A percentile compares a stretch with the other conserved stretches of the same genome.
Evolutionary conservation across 2,113 vertebrate genomes (phyloP).

Genomic region (Strigops habroptila): DNA sequence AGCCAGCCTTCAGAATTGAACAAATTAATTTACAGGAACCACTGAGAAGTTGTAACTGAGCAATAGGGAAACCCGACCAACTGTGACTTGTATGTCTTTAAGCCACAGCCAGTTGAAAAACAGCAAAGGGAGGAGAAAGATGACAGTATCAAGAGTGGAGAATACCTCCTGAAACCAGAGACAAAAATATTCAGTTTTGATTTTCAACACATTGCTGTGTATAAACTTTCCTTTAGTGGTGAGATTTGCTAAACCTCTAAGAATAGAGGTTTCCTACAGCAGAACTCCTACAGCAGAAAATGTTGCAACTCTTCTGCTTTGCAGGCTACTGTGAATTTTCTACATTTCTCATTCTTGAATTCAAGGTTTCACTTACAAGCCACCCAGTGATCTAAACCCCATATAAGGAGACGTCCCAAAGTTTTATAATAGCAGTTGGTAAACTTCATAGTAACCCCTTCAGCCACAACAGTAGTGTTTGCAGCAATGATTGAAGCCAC

Average conservation of each 20-base stretch:
- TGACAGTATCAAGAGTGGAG: neutral
- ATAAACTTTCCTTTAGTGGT: neutral
- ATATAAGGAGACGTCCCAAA: neutral
- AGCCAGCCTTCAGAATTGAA: neutral
- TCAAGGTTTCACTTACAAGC: neutral
- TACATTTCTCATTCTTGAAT: neutral
- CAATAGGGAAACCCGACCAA: fast-evolving
- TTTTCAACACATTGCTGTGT: neutral
- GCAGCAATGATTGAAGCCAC: neutral
- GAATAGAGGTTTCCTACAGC: neutral
- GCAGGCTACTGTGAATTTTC: neutral
- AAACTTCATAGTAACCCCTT: neutral
- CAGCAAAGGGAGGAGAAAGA: neutral
- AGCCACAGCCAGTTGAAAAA: neutral
- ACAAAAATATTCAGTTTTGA: neutral
- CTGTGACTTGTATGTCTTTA: neutral
- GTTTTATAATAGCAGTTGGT: neutral
- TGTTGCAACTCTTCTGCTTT: neutral
- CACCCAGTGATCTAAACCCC: too few relatives aligned
- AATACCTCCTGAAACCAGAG: neutral
- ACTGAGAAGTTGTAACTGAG: neutral
- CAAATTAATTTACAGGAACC: neutral
- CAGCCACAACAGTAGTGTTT: neutral
- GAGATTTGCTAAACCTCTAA: neutral
- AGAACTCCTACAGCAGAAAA: neutral